Percentiles rank a stretch among this genome's conserved stretches.
Conservation (phyloP, 2,888 invertebrate species). For the Lysandra bellargus region DNA sequence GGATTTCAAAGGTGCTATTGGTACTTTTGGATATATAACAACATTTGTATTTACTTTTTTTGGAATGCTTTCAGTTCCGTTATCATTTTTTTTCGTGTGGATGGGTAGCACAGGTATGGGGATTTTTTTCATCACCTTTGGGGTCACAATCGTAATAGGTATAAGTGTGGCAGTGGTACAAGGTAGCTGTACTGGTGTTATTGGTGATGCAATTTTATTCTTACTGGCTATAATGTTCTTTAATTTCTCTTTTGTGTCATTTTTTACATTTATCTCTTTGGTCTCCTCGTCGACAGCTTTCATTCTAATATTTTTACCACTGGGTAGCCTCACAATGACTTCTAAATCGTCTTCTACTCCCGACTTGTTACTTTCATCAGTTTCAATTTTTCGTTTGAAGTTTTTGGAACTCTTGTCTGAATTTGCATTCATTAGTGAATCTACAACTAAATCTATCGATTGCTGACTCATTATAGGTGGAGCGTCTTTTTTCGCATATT, state of each 20-base stretch:
- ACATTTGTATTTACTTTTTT: slow-evolving; percentile 26
- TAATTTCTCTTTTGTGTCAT: slow-evolving; percentile 55
- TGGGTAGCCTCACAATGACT: slow-evolving; percentile 67
- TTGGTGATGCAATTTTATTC: slow-evolving; percentile 44
- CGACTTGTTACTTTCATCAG: slow-evolving; percentile 34
- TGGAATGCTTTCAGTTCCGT: neutral
- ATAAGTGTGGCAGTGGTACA: slow-evolving; percentile 57
- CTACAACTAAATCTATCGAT: slow-evolving; percentile 70
- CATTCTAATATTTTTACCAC: slow-evolving; percentile 63
- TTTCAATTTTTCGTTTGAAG: slow-evolving; percentile 39
- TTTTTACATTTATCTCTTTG: slow-evolving; percentile 49
- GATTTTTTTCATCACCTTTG: slow-evolving; percentile 26
- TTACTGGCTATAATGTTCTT: slow-evolving; percentile 60
- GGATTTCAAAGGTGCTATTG: slow-evolving; percentile 29
- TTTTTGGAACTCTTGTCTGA: slow-evolving; percentile 40
- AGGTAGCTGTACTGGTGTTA: slow-evolving; percentile 48
- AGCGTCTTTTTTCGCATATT: slow-evolving; percentile 47
- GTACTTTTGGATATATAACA: slow-evolving; percentile 35
- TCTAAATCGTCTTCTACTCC: slow-evolving; percentile 58
- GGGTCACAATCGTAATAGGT: slow-evolving; percentile 48
- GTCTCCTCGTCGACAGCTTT: slow-evolving; percentile 58
- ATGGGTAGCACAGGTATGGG: neutral
- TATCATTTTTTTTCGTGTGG: neutral
- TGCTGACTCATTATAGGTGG: slow-evolving; percentile 74
- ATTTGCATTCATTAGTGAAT: slow-evolving; percentile 58